These are phyloP conservation scores for Orthonevra nobilis DNA, from an alignment of 2,888 invertebrate genomes.

Conservation along the genomic window DNA sequence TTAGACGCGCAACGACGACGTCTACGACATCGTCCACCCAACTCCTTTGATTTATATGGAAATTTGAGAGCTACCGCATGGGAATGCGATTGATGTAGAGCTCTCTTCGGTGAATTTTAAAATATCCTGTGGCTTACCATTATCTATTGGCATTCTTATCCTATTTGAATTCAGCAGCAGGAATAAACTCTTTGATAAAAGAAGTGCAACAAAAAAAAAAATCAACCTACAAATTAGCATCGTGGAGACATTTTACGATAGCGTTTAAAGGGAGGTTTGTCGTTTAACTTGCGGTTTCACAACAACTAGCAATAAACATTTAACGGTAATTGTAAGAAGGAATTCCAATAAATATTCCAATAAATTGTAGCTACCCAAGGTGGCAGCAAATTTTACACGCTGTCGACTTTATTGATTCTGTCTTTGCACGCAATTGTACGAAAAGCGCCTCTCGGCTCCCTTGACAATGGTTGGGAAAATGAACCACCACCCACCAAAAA, in stretches of 20 bases:
- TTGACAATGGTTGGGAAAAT: slow-evolving; percentile 29
- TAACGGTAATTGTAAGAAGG: slow-evolving; percentile 39
- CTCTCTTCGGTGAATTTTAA: slow-evolving; percentile 64
- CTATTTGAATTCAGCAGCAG: slow-evolving; percentile 42
- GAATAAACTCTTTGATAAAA: slow-evolving; percentile 11
- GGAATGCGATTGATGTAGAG: slow-evolving; percentile 66
- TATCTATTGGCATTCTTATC: slow-evolving; percentile 55
- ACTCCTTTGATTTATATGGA: slow-evolving; percentile 67
- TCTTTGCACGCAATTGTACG: slow-evolving; percentile 50
- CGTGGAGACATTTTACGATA: slow-evolving; percentile 29
- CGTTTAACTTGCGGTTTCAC: slow-evolving; percentile 47
- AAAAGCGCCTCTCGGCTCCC: slow-evolving; percentile 33
- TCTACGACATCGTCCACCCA: slow-evolving; percentile 25
- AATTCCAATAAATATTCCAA: slow-evolving; percentile 43
- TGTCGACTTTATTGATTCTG: slow-evolving; percentile 41
- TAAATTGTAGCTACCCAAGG: not conserved
- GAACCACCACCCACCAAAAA: not conserved
- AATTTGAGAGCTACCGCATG: slow-evolving; percentile 59
- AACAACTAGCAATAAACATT: slow-evolving; percentile 39
- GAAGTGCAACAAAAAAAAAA: too few relatives aligned
- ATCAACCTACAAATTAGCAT: slow-evolving; percentile 58
- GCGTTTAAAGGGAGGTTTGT: slow-evolving; percentile 63
- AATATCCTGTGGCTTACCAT: slow-evolving; percentile 59
- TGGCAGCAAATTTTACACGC: slow-evolving; percentile 9
- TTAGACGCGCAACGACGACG: slow-evolving; percentile 11